Conservation (phyloP, 2,888 invertebrate species). For the Ecdyonurus torrentis region DNA sequence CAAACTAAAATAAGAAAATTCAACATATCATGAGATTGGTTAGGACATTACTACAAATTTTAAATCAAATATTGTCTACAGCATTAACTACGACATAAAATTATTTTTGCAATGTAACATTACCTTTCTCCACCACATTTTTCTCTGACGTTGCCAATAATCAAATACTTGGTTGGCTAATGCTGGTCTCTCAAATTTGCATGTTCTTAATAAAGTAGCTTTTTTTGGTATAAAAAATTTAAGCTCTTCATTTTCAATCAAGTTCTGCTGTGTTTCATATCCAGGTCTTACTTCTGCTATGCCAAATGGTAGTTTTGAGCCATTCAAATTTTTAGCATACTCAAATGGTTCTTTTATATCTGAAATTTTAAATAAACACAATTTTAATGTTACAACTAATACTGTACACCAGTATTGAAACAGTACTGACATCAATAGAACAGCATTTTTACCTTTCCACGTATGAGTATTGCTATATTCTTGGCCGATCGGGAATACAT, state of each 20-base stretch:
- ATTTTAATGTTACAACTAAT: not conserved
- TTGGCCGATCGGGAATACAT: slow-evolving; percentile 25
- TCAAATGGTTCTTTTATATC: slow-evolving; percentile 18
- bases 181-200: slow-evolving; percentile 20
- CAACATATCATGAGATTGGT: slow-evolving; percentile 9
- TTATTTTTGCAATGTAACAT: slow-evolving; percentile 7
- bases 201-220: slow-evolving; percentile 14
- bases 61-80: too few relatives aligned
- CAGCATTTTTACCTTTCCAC: not conserved
- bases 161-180: slow-evolving; percentile 47
- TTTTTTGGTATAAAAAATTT: slow-evolving; percentile 11
- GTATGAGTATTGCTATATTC: not conserved
- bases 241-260: not conserved
- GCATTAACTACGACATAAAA: too few relatives aligned
- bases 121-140: slow-evolving; percentile 73
- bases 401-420: too few relatives aligned
- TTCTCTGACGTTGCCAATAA: slow-evolving; percentile 57
- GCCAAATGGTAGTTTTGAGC: slow-evolving; percentile 28
- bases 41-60: slow-evolving; percentile 1
- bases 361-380: slow-evolving; percentile 5
- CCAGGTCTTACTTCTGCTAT: slow-evolving; percentile 23
- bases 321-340: slow-evolving; percentile 24
- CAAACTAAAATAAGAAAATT: slow-evolving; percentile 32
- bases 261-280: not conserved
- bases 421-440: too few relatives aligned